Evolutionary conservation across 2,888 invertebrate species (phyloP), one percentile per base, ranked within the genome.

Genomic region (Agonopterix subpropinquella): DNA sequence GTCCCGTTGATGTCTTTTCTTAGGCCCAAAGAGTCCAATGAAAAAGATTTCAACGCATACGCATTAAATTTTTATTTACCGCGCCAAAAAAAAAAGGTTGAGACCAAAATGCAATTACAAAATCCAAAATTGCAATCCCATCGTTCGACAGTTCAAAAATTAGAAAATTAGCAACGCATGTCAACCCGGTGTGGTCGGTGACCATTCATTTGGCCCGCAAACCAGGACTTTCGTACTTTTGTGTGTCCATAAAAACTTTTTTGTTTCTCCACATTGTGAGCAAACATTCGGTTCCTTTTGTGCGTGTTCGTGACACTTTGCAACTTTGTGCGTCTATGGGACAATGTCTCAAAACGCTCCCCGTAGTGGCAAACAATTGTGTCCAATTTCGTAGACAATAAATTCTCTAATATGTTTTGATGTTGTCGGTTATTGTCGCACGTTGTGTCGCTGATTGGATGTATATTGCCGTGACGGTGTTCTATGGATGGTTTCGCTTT

Each of bases 331-430:
- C n/a, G 39, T n/a, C n/a, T 62, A 51, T 56, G 47, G 52, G 47
- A 77, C 75, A 77, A 77, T 72, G 59, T 56, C 55, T 57, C 64
- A 64, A 72, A 65, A 64, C 62, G 78, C 80, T 66, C 73, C 86
- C 87, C 79, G 84, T 77, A 64, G 87, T 57, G 67, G 56, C 47
- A 8, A 39, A 83, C 71, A 86, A 86, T 72, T 66, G 61, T 62
- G 67, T 65, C 77, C 80, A 82, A 88, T 86, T 84, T 82, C 57
- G 71, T 66, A 73, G 71, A 87, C 85, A 87, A 87, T 74, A 56
- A 58, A 53, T 57, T 56, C 66, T 74, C 71, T 87, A 88, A 88
- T 88, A 82, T 88, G 88, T 88, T 88, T 85, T 86, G 86, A 85
- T 86, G 77, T 77, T 76, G 77, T 76, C 62, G 65, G 67, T 68